Base-by-base conservation (phyloP, 2,797 vertebrate genomes). In the Lagorchestes hirsutus region DNA sequence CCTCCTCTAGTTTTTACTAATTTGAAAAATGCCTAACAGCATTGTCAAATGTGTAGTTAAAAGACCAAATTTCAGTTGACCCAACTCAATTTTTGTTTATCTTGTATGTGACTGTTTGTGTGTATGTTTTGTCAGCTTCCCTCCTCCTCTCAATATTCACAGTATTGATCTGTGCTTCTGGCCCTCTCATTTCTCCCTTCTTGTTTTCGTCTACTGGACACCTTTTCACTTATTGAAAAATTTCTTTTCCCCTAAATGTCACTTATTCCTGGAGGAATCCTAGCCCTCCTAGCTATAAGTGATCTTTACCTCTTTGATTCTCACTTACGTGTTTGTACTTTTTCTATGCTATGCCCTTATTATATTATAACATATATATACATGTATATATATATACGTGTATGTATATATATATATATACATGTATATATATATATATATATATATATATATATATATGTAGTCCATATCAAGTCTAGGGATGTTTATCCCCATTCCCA, bases 61-160 rank as follows among this genome's bases (percentile, higher is more conserved):
- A 28, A 54, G 50, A 13, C 28, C 27, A 46, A 40, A 52, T 90
- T 90, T 59, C 29, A 54, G 22, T 54, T 5, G 55, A 27, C 13
- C 57, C 55, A 52, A 1, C 0, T 10, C 31, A 82, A 22, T 0
- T 0, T 62, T 50, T 34, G 29, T 10, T 8, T 1, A n/a, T 90
- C 56, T 11, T 52, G 40, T 46, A 8, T 29, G 4, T 0, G 3
- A 50, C 74, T 87, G 1, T 50, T 82, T n/a, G 54, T 31, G 54
- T n/a, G 3, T 0, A 2, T 55, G 31, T 59, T 50, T n/a, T 24
- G n/a, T 50, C 40, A 87, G 14, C 5, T 10, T 57, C 10, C 55
- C 10, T 93, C 12, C 4, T 22, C 22, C 16, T 24, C 28, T 56
- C 12, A 90, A 54, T 40, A 74, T 55, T 27, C 67, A 82, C 9